Percentiles rank a stretch among this genome's conserved stretches.
phyloP scores from a whole-genome alignment of 2,797 vertebrate genomes.

The Zalophus californianus region DNA sequence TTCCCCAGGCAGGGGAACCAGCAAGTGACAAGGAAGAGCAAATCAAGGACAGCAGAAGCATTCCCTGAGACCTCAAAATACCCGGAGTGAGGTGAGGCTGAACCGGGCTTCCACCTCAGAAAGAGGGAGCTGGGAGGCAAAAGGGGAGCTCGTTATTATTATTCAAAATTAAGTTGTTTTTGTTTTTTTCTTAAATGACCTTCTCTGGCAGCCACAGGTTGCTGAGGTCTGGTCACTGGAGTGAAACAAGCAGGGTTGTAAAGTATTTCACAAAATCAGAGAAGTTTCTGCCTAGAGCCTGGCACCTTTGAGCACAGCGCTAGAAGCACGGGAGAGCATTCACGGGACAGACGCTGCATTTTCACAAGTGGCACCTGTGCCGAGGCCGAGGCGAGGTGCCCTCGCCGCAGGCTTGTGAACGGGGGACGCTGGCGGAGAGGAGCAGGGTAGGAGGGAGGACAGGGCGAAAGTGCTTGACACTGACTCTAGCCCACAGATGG shows the following conservation, averaged over 20 bases:
- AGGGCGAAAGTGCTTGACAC: accelerated
- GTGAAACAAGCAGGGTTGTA: not conserved
- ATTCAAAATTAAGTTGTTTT: not conserved
- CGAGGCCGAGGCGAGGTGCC: not conserved
- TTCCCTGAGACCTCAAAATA: not conserved
- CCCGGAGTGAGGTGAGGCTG: not conserved
- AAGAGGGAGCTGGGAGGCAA: not conserved
- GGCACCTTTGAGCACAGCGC: not conserved
- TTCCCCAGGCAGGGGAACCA: not conserved
- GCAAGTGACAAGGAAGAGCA: not conserved
- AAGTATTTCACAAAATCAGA: not conserved
- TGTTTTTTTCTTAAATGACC: not conserved
- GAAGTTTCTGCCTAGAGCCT: not conserved
- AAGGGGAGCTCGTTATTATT: not conserved
- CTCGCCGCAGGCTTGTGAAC: not conserved
- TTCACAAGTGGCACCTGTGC: not conserved
- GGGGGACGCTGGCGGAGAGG: not conserved
- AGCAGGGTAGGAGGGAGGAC: accelerated
- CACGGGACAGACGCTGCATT: not conserved
- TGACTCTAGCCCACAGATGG: not conserved
- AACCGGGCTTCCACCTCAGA: not conserved
- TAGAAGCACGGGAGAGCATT: not conserved
- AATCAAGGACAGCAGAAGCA: not conserved
- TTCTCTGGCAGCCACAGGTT: not conserved
- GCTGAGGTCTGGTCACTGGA: not conserved